Evolutionary conservation across 2,113 vertebrate genomes (phyloP).

Genomic region (Xenus cinereus): DNA sequence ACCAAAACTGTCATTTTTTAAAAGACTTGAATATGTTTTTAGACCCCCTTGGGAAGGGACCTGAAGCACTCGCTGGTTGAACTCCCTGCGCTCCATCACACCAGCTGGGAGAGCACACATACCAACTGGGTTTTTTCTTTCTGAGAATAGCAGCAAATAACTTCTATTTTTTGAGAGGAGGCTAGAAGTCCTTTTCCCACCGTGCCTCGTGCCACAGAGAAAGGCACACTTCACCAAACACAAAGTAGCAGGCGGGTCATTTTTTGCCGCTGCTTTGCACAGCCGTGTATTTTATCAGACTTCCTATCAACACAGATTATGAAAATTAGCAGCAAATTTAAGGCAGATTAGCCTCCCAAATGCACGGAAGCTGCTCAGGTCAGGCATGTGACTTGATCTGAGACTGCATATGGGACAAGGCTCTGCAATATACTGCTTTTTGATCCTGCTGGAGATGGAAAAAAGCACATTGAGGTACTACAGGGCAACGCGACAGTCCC

Average conservation of each 20-base stretch:
- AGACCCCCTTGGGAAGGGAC: not conserved
- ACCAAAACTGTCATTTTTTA: not conserved
- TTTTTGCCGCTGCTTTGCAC: not conserved
- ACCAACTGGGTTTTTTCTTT: not conserved
- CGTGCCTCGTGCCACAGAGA: no score
- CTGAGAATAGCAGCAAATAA: not conserved
- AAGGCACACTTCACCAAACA: not conserved
- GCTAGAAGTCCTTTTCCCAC: not conserved
- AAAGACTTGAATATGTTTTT: not conserved
- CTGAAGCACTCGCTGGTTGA: not conserved
- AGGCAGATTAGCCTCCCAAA: not conserved
- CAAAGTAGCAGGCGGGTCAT: not conserved
- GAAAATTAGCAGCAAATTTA: not conserved
- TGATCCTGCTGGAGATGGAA: not conserved
- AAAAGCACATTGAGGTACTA: not conserved
- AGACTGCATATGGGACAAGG: not conserved
- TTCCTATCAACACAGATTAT: not conserved
- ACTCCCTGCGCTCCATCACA: not conserved
- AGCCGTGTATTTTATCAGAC: not conserved
- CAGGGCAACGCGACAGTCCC: rapidly evolving
- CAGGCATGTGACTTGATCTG: no score
- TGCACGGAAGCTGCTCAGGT: not conserved
- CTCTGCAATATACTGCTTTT: not conserved
- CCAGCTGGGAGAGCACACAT: not conserved
- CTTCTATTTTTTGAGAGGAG: not conserved